Conservation (phyloP, 2,797 vertebrate genomes). For the Pipistrellus kuhlii region DNA sequence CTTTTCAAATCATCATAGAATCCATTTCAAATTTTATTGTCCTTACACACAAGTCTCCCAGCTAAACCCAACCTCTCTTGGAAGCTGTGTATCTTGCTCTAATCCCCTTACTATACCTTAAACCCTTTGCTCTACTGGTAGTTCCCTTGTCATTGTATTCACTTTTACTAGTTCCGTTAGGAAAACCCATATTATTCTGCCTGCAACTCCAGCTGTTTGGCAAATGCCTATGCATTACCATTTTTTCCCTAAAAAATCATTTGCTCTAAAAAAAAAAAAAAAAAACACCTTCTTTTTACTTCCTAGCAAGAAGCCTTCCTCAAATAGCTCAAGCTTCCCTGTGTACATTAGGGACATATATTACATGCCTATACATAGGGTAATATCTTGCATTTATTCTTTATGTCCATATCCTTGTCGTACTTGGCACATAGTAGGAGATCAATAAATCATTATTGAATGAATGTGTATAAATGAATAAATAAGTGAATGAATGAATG, state of each 20-base stretch:
- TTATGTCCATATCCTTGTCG: background rate
- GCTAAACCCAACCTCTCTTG: background rate
- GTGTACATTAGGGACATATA: background rate
- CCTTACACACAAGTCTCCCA: background rate
- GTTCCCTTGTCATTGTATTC: background rate
- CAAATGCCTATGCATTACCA: background rate
- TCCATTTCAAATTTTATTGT: background rate
- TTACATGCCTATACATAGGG: background rate
- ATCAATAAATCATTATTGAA: background rate
- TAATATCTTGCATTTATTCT: background rate
- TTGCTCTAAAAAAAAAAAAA: background rate
- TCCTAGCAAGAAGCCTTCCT: background rate
- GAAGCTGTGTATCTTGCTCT: rapidly evolving
- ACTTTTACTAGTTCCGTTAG: background rate
- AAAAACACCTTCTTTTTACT: background rate
- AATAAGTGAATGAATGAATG: background rate
- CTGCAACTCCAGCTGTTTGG: background rate
- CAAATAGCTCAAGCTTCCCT: background rate
- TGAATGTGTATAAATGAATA: background rate
- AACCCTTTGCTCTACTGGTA: background rate
- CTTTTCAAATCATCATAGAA: background rate
- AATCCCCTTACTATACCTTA: background rate
- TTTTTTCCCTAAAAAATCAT: background rate
- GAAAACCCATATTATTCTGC: background rate
- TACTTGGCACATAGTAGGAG: background rate